Conservation (phyloP, 2,113 vertebrate genomes). For the Amphiprion percula region DNA sequence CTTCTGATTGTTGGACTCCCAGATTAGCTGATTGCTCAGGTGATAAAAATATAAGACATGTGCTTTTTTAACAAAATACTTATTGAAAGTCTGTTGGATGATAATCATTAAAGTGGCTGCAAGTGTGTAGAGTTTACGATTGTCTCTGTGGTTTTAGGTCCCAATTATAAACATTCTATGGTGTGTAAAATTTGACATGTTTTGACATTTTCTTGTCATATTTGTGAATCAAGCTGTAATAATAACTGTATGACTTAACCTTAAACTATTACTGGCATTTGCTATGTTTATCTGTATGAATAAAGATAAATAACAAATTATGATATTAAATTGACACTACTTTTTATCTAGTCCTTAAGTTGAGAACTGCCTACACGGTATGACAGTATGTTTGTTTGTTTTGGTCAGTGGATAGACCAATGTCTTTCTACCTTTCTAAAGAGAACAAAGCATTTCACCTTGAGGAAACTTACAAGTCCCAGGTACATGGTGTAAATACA, state of each 20-base stretch:
- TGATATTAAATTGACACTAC: neutral
- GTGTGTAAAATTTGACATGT: no score
- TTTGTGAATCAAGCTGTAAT: no score
- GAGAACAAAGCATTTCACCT: constrained; percentile 20
- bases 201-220: no score
- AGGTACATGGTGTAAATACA: neutral
- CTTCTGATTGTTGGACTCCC: neutral
- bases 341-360: neutral
- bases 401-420: neutral
- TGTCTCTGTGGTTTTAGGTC: no score
- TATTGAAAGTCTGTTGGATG: neutral
- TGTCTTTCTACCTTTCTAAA: neutral
- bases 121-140: neutral
- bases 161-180: no score
- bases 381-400: neutral
- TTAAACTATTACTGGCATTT: no score
- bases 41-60: no score
- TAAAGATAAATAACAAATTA: neutral
- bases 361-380: neutral
- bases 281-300: neutral
- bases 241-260: no score
- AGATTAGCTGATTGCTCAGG: no score
- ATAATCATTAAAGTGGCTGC: neutral
- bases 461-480: neutral
- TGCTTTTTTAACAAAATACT: no score